Base-by-base conservation (phyloP, 2,888 invertebrate genomes). In the Heliothis peltigera region DNA sequence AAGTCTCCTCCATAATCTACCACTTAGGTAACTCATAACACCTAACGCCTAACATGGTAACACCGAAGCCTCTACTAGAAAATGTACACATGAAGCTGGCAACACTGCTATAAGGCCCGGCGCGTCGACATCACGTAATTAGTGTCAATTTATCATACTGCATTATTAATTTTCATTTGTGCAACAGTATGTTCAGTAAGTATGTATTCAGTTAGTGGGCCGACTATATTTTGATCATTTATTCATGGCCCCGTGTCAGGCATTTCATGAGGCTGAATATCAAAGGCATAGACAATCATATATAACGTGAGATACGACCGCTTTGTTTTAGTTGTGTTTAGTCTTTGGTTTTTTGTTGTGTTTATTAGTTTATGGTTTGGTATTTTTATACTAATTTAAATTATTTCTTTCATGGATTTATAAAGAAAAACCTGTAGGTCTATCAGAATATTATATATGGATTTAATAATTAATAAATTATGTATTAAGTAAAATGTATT, bases 151-250 rank as follows among this genome's bases (percentile, higher is more conserved):
- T 91, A 89, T 89, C 84, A 85, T 83, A 79, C 84, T 92, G 89
- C 89, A 92, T 92, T 89, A 91, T 92, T 91, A 91, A 92, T 91
- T 89, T 88, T 90, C 90, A 91, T 91, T 91, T 89, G 91, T 87
- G 87, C 80, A 69, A 65, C 71, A 62, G 48, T 75, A 59, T 48
- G 74, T 46, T 60, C 62, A 63, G 68, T 82, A 84, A 84, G 83
- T 85, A 83, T 84, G 84, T 84, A 84, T 87, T 82, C 76, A 74
- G 87, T 87, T 87, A 87, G 79, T 80, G 75, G 64, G 35, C 80
- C 80, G 84, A 89, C 85, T 87, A 86, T 86, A 84, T 87, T 87
- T 85, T 77, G 85, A 90, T 92, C 80, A 91, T 83, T 90, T 90
- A 92, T 92, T 89, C 89, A 92, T 87, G 70, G 61, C 35, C 64